phyloP scores from a whole-genome alignment of 1,140 invertebrate species.

The Ostrea denselamellosa region DNA sequence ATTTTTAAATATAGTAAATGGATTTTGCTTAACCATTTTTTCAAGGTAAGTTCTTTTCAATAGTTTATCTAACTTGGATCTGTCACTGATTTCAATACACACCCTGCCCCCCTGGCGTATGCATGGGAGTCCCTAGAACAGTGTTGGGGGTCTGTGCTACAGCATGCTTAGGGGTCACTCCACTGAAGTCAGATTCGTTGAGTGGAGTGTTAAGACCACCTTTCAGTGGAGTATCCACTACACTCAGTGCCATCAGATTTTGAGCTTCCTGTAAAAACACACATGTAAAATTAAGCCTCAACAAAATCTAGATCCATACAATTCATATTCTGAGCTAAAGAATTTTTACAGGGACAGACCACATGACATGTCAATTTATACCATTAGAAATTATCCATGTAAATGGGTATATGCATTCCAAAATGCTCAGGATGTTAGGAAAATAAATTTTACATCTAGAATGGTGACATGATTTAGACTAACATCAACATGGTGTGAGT shows the following conservation, averaged over 20 bases:
- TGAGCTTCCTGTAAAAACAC: constrained; percentile 91
- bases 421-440: too few species aligned
- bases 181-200: constrained; percentile 91
- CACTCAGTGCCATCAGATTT: constrained; percentile 98
- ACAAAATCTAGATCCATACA: too few species aligned
- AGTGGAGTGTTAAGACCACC: constrained; percentile 96
- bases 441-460: too few species aligned
- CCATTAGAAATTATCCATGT: too few species aligned
- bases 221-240: constrained; percentile 98
- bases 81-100: constrained; percentile 25
- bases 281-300: neutral
- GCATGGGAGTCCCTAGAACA: constrained; percentile 94
- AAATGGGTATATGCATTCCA: too few species aligned
- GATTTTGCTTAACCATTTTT: neutral
- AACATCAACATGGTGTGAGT: neutral
- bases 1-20: neutral
- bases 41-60: neutral
- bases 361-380: too few species aligned
- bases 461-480: too few species aligned
- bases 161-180: constrained; percentile 87
- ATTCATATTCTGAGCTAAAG: too few species aligned
- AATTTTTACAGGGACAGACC: too few species aligned
- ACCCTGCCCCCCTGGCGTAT: constrained; percentile 81
- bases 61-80: neutral
- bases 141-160: constrained; percentile 95